Evolutionary conservation across 2,797 vertebrate species (phyloP), one percentile per base, ranked within the genome.

Genomic region (Nannoperca obscura): DNA sequence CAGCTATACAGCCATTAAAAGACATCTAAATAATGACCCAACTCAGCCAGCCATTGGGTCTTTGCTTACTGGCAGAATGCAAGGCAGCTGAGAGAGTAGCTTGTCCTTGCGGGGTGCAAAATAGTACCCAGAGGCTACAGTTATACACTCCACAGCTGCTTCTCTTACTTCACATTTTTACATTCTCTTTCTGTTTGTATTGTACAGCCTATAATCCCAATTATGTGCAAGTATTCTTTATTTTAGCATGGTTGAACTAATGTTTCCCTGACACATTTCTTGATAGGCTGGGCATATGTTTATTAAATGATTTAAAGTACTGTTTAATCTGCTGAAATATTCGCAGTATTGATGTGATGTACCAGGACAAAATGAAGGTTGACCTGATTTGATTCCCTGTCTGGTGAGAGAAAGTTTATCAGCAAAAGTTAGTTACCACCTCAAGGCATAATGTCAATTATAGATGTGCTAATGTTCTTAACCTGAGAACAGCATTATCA

Each of bases 401-500:
- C 20, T 22, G 58, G 15, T 52, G 19, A 64, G 44, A 67, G 55
- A 83, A 71, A 74, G 69, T 75, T 78, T 44, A 75, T 74, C 71
- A 80, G 71, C 58, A 71, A 70, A 84, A 75, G 36, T 40, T 71
- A 19, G 69, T 47, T 67, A 50, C 14, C 67, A 64, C 61, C 74
- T 87, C 27, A 44, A 68, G 83, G 75, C 83, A 59, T 54, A 66
- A 53, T 47, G 36, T 87, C 75, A 88, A 86, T 89, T 85, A 87
- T 86, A 72, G 58, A 91, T 83, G 40, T 60, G 75, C 47, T 73
- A 72, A 80, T 65, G 80, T 70, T 81, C 79, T 34, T 57, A 80
- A 90, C 85, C 88, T 22, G 50, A 83, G 67, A 88, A 89, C 47
- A 81, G 75, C 87, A 90, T 89, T 89, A 90, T 84, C 82, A 81